A percentile compares a stretch with the other conserved stretches of the same genome.
phyloP scores from a whole-genome alignment of 2,113 vertebrate genomes.

The Lepus europaeus region DNA sequence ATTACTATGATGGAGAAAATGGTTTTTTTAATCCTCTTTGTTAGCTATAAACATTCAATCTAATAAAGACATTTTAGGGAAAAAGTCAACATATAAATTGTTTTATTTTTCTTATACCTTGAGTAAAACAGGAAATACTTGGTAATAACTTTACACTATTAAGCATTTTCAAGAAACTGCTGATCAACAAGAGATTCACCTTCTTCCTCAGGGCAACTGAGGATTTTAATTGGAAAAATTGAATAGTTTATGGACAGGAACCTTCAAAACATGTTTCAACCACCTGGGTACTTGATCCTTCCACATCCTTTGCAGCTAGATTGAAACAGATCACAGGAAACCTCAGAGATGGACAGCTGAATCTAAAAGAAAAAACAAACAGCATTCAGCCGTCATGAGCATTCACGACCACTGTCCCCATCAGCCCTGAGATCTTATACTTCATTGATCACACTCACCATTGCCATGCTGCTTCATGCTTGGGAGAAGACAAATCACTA shows the following conservation, averaged over 20 bases:
- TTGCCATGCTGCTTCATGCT: neutral
- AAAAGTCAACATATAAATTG: slow-evolving; percentile 48
- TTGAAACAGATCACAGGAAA: slow-evolving; percentile 75
- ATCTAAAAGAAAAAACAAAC: slow-evolving; percentile 82
- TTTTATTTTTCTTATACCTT: slow-evolving; percentile 65
- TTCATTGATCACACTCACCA: slow-evolving; percentile 54
- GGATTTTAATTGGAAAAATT: slow-evolving; percentile 27
- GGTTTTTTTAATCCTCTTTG: neutral
- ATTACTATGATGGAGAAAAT: neutral
- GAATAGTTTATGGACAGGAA: slow-evolving; percentile 46
- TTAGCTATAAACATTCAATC: neutral
- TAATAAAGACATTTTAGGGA: slow-evolving; percentile 63
- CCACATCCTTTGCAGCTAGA: slow-evolving; percentile 73
- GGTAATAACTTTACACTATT: neutral
- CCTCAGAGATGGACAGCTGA: slow-evolving; percentile 70
- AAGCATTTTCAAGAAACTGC: slow-evolving; percentile 34
- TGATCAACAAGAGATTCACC: neutral
- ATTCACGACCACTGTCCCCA: slow-evolving; percentile 37
- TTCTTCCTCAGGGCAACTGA: neutral
- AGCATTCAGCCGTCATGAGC: slow-evolving; percentile 70
- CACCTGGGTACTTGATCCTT: slow-evolving; percentile 71
- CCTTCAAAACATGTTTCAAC: slow-evolving; percentile 75
- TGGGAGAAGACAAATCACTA: slow-evolving; percentile 62
- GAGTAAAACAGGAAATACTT: slow-evolving; percentile 52
- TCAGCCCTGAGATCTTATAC: slow-evolving; percentile 48